These are phyloP conservation scores for Sebastes matsubarae DNA, from an alignment of 2,797 vertebrate species.

Conservation along the genomic window DNA sequence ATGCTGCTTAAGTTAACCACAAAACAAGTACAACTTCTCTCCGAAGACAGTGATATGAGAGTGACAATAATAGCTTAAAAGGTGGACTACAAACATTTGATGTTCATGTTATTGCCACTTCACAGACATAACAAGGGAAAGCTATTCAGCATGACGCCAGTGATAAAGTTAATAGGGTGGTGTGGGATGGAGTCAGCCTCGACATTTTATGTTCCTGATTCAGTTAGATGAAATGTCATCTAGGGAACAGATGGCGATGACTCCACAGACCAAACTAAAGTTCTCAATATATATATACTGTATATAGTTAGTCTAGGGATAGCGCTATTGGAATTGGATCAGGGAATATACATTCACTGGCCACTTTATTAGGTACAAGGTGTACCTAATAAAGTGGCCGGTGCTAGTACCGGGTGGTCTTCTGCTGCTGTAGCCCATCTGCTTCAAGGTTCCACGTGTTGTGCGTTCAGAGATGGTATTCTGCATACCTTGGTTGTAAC, in stretches of 20 bases:
- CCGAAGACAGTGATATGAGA: neutral
- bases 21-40: conserved; percentile 38
- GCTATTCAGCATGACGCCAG: conserved; percentile 12
- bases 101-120: conserved; percentile 26
- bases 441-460: too few species aligned
- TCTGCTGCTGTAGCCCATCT: too few species aligned
- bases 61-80: conserved; percentile 33
- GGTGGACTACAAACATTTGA: conserved; percentile 32
- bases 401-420: too few species aligned
- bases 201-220: conserved; percentile 1
- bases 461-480: too few species aligned
- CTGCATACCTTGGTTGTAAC: too few species aligned
- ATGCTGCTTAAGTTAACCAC: conserved; percentile 14
- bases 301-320: neutral
- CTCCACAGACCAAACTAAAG: neutral
- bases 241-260: neutral
- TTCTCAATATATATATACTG: neutral
- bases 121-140: neutral
- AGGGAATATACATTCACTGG: too few species aligned
- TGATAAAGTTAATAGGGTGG: conserved; percentile 4
- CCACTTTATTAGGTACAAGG: too few species aligned
- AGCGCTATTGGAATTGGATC: too few species aligned
- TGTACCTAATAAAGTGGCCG: too few species aligned
- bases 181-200: neutral
- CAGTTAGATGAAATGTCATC: conserved; percentile 1